These are phyloP conservation scores for Gallinago jamesoni DNA, from an alignment of 2,113 vertebrate genomes.

Conservation along the genomic window DNA sequence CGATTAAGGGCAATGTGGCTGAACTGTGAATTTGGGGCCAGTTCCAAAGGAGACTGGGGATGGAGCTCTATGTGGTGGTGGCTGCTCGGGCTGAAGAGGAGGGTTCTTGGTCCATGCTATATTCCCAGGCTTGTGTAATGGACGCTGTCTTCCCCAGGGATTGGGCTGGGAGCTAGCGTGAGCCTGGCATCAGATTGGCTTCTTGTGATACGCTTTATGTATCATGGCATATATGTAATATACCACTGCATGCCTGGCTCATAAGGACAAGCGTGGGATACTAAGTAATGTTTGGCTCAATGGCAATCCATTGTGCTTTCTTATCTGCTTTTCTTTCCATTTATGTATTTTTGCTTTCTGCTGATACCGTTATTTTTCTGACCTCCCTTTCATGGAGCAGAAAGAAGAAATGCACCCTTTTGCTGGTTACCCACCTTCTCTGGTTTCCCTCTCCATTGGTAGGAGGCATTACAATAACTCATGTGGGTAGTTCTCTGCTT, in stretches of 20 bases:
- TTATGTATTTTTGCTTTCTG: background rate
- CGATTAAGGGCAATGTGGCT: constrained; percentile 82
- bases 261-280: background rate
- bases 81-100: background rate
- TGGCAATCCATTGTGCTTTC: background rate
- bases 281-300: background rate
- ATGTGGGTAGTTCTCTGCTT: background rate
- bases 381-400: background rate
- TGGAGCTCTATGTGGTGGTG: background rate
- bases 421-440: background rate
- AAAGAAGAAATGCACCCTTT: background rate
- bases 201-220: background rate
- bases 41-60: constrained; percentile 75
- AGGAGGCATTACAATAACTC: background rate
- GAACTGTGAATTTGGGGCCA: constrained; percentile 73
- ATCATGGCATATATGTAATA: fast-evolving
- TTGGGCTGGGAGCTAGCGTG: background rate
- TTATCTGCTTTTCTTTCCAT: background rate
- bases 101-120: background rate
- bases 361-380: background rate
- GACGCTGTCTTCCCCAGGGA: background rate
- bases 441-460: background rate
- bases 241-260: background rate
- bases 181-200: background rate
- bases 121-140: background rate